Percentiles rank a stretch among this genome's conserved stretches.
Conservation (phyloP, 2,113 vertebrate species). For the Craseonycteris thonglongyai region DNA sequence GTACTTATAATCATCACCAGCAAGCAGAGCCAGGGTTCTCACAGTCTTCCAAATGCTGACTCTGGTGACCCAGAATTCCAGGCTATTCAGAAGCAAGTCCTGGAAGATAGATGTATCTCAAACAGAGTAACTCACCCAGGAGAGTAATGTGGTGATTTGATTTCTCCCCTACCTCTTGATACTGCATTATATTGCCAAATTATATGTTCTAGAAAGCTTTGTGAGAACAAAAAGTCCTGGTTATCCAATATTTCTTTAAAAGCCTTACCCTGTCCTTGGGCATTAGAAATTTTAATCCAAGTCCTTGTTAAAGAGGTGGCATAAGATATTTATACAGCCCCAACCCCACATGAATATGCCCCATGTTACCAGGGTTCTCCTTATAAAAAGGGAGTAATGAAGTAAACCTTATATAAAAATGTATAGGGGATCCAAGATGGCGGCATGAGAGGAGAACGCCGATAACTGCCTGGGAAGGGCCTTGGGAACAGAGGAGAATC, state of each 20-base stretch:
- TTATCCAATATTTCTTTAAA: neutral
- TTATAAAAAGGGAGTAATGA: neutral
- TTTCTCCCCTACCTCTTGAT: neutral
- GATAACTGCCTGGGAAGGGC: too few species aligned
- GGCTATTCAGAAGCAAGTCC: neutral
- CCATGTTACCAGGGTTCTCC: neutral
- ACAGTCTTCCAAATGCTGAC: neutral
- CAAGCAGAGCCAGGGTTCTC: neutral
- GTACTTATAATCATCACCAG: neutral
- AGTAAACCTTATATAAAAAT: neutral
- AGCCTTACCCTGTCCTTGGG: neutral
- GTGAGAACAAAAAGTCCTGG: neutral
- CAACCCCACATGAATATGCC: neutral
- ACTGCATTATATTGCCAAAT: neutral
- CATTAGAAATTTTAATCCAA: neutral
- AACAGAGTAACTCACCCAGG: neutral
- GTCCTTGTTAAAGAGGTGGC: neutral
- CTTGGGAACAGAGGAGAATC: too few species aligned
- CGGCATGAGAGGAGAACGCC: too few species aligned
- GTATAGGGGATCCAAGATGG: neutral
- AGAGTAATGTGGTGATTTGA: neutral
- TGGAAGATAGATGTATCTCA: neutral
- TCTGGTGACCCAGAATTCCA: neutral
- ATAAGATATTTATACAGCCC: neutral
- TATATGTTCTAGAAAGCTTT: neutral